Percentiles rank a stretch among this genome's conserved stretches.
Conservation (phyloP, 2,888 invertebrate species). For the Caenorhabditis sp. region DNA sequence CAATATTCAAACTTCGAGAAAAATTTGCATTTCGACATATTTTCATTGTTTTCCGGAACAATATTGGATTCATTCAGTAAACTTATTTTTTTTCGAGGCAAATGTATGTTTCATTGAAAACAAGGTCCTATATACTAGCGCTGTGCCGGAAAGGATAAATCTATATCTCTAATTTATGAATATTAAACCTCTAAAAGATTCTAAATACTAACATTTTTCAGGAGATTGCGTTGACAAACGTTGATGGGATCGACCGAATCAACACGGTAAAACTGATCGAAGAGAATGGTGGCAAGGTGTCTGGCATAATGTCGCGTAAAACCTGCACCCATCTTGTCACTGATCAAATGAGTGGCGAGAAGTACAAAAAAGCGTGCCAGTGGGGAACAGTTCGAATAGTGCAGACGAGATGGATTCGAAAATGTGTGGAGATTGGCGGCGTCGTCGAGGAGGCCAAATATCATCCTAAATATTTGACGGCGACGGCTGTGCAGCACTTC, state of each 20-base stretch:
- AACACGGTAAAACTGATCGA: slow-evolving; percentile 50
- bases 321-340: slow-evolving; percentile 59
- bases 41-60: too few species aligned
- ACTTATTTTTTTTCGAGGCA: too few species aligned
- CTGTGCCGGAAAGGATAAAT: too few species aligned
- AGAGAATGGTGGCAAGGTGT: slow-evolving; percentile 48
- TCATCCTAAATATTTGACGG: slow-evolving; percentile 21
- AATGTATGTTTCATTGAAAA: too few species aligned
- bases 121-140: too few species aligned
- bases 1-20: too few species aligned
- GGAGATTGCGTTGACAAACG: slow-evolving; percentile 54
- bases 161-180: too few species aligned
- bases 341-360: slow-evolving; percentile 50
- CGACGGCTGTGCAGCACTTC: slow-evolving; percentile 4
- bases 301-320: slow-evolving; percentile 51
- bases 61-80: too few species aligned
- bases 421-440: slow-evolving; percentile 48
- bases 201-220: too few species aligned
- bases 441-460: slow-evolving; percentile 45
- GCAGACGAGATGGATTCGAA: slow-evolving; percentile 51
- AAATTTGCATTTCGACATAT: too few species aligned
- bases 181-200: too few species aligned
- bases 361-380: slow-evolving; percentile 54
- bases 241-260: slow-evolving; percentile 41
- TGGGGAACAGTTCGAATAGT: slow-evolving; percentile 61